Conservation (phyloP, 2,888 invertebrate genomes). For the Dynastes grantii region DNA sequence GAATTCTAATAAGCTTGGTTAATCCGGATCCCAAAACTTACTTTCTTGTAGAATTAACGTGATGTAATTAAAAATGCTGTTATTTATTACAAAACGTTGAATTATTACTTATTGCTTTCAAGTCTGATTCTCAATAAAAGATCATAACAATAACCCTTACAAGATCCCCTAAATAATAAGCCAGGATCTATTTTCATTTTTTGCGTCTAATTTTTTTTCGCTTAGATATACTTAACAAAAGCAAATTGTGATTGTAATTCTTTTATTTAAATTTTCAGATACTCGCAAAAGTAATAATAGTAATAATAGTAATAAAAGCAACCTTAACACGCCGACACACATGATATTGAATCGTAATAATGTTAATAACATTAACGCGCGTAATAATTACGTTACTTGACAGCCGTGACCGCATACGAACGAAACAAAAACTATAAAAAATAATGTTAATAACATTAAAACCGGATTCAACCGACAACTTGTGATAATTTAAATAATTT, state of each 20-base stretch:
- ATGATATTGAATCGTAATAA: constrained; percentile 19
- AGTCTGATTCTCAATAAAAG: constrained; percentile 15
- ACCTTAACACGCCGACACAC: not conserved
- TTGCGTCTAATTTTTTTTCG: too few relatives aligned
- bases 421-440: not conserved
- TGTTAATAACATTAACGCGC: constrained; percentile 28
- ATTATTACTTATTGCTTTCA: not conserved
- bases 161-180: not conserved
- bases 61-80: too few relatives aligned
- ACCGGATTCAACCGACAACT: constrained; percentile 22
- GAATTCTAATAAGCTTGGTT: too few relatives aligned
- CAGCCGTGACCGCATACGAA: not conserved
- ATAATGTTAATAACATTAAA: constrained; percentile 29
- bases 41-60: too few relatives aligned
- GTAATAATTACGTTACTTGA: constrained; percentile 25
- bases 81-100: too few relatives aligned
- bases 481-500: constrained; percentile 20
- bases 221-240: too few relatives aligned
- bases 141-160: not conserved
- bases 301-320: constrained; percentile 17
- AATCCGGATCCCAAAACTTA: too few relatives aligned
- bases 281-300: constrained; percentile 30
- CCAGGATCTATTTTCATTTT: too few relatives aligned
- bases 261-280: constrained; percentile 38
- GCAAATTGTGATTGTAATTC: not conserved